A percentile compares a stretch with the other conserved stretches of the same genome.
Evolutionary conservation across 2,113 vertebrate species (phyloP).

Genomic region (Macaca fascicularis): DNA sequence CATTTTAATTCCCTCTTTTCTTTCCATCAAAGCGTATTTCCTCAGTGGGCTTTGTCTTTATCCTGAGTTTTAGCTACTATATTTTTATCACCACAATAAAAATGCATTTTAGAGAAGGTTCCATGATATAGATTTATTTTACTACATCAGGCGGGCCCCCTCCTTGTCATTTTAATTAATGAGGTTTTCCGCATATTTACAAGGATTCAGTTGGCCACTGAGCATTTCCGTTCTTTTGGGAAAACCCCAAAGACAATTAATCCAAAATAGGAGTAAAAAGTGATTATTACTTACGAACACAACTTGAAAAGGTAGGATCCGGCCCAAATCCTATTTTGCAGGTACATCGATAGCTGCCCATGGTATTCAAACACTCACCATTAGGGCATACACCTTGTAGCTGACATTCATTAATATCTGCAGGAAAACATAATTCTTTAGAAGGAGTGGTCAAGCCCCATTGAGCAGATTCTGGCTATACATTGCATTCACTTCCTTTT

Average conservation of each 20-base stretch:
- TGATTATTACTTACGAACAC: slow-evolving; percentile 91
- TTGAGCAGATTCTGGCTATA: background rate
- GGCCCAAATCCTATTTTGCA: slow-evolving; percentile 94
- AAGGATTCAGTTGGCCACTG: background rate
- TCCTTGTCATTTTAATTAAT: background rate
- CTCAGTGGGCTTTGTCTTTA: background rate
- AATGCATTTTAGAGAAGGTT: background rate
- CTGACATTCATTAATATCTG: slow-evolving; percentile 97
- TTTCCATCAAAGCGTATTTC: background rate
- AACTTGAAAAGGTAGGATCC: slow-evolving; percentile 90
- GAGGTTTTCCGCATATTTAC: background rate
- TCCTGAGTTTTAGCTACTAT: background rate
- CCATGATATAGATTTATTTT: background rate
- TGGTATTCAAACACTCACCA: slow-evolving; percentile 95
- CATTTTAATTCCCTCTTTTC: background rate
- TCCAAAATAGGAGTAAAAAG: slow-evolving; percentile 18
- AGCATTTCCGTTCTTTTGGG: background rate
- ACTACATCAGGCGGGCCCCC: background rate
- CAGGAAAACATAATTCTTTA: slow-evolving; percentile 66
- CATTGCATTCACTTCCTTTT: background rate
- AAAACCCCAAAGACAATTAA: background rate
- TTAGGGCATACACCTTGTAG: slow-evolving; percentile 94
- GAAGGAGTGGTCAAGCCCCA: background rate
- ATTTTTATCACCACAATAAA: slow-evolving; percentile 16
- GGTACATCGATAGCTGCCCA: slow-evolving; percentile 96